A percentile compares a stretch with the other conserved stretches of the same genome.
phyloP scores from a whole-genome alignment of 2,113 vertebrate species.

The Crotalus helleri region DNA sequence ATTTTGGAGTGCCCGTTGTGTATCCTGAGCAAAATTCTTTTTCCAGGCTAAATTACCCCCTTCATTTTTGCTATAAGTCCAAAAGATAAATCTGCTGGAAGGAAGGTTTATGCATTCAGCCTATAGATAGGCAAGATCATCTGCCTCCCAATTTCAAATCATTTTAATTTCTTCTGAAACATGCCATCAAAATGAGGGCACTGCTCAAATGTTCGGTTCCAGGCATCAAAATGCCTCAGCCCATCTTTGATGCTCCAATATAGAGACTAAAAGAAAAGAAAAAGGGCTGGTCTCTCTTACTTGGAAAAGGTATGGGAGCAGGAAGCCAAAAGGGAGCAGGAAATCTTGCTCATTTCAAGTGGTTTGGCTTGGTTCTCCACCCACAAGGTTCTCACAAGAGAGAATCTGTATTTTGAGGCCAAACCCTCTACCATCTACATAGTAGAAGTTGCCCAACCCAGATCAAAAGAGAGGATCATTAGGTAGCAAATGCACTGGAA shows the following conservation, averaged over 20 bases:
- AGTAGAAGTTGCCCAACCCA: neutral
- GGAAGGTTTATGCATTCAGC: neutral
- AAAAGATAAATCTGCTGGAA: neutral
- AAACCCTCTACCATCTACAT: neutral
- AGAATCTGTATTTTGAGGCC: neutral
- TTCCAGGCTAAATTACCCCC: neutral
- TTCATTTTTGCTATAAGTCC: neutral
- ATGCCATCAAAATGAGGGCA: neutral
- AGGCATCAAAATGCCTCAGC: neutral
- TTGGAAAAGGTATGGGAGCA: neutral
- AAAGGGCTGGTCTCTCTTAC: neutral
- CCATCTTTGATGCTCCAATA: neutral
- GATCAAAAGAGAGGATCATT: neutral
- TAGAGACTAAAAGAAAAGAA: neutral
- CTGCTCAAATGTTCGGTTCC: neutral
- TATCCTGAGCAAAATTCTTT: neutral
- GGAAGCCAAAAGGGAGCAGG: neutral
- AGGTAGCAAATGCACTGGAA: neutral
- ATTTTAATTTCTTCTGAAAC: neutral
- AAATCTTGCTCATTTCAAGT: neutral
- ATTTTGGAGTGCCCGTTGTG: neutral
- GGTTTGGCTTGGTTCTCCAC: neutral
- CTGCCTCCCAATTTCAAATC: neutral
- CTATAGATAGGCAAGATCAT: neutral
- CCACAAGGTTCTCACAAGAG: conserved; percentile 2